Evolutionary conservation across 2,113 vertebrate genomes (phyloP).

Genomic region (Seriola aureovittata): DNA sequence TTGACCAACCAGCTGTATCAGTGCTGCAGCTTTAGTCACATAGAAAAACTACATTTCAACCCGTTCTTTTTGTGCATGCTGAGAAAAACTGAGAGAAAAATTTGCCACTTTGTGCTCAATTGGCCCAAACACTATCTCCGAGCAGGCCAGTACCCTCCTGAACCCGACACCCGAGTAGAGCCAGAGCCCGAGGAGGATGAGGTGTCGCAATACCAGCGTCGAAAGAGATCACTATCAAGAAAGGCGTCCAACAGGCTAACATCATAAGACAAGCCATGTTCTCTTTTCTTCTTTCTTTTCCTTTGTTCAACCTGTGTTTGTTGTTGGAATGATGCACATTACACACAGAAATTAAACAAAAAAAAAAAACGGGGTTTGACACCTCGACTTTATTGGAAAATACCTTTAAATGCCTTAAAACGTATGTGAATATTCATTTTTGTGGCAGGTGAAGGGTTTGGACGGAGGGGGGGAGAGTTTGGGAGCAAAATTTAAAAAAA

Average conservation of each 20-base stretch:
- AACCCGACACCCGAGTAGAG: conserved; percentile 87
- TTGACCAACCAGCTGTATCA: conserved; percentile 15
- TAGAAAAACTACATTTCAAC: not conserved
- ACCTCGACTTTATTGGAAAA: conserved; percentile 57
- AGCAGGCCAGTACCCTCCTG: conserved; percentile 91
- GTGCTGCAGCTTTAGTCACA: not conserved
- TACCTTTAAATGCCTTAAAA: conserved; percentile 54
- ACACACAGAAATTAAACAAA: conserved; percentile 23
- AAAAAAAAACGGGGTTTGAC: conserved; percentile 60
- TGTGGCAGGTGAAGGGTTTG: conserved; percentile 32
- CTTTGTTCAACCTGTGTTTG: conserved; percentile 51
- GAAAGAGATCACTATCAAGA: conserved; percentile 88
- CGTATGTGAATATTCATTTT: conserved; percentile 69
- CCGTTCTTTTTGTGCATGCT: conserved; percentile 52
- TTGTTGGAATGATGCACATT: conserved; percentile 58
- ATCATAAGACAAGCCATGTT: conserved; percentile 61
- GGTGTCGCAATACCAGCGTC: conserved; percentile 83
- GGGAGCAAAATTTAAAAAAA: conserved; percentile 1
- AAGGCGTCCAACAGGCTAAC: conserved; percentile 74
- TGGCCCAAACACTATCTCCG: conserved; percentile 90
- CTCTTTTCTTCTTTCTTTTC: not conserved
- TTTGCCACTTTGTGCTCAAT: conserved; percentile 85
- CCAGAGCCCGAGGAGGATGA: conserved; percentile 89
- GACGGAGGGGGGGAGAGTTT: conserved; percentile 13
- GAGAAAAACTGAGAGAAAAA: conserved; percentile 24